A percentile compares a stretch with the other conserved stretches of the same genome.
Evolutionary conservation across 1,140 invertebrate species (phyloP).

Genomic region (Homalodisca vitripennis): DNA sequence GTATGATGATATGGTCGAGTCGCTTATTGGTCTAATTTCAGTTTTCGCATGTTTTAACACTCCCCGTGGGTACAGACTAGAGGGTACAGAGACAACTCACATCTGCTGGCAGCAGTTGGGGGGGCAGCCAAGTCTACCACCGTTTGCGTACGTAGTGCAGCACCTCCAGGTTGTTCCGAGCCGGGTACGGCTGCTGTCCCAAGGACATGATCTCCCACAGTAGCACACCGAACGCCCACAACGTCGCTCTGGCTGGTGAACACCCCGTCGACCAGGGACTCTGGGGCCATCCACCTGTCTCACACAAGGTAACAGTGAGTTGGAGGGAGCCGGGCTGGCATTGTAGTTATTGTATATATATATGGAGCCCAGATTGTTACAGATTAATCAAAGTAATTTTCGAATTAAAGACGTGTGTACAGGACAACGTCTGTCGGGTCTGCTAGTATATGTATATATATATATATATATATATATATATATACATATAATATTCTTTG

Average conservation of each 20-base stretch:
- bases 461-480: too few relatives aligned
- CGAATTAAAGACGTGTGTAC: too few relatives aligned
- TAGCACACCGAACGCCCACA: slow-evolving; percentile 95
- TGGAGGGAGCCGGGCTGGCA: too few relatives aligned
- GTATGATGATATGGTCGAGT: too few relatives aligned
- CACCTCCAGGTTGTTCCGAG: slow-evolving; percentile 87
- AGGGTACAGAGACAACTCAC: slow-evolving; percentile 59
- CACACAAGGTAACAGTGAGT: too few relatives aligned
- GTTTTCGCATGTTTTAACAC: not conserved
- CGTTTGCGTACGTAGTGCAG: slow-evolving; percentile 80
- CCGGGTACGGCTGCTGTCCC: slow-evolving; percentile 94
- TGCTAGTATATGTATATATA: too few relatives aligned
- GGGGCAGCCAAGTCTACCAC: slow-evolving; percentile 79
- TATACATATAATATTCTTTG: too few relatives aligned
- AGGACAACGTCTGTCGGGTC: too few relatives aligned
- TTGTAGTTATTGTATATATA: too few relatives aligned
- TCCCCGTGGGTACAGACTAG: not conserved
- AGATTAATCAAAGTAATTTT: too few relatives aligned
- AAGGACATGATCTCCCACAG: slow-evolving; percentile 97
- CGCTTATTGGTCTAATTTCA: too few relatives aligned
- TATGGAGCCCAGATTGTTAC: too few relatives aligned
- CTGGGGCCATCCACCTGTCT: slow-evolving; percentile 86
- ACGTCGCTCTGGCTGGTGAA: slow-evolving; percentile 93
- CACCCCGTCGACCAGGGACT: slow-evolving; percentile 89
- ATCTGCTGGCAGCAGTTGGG: slow-evolving; percentile 77